phyloP scores from a whole-genome alignment of 2,888 invertebrate species.

The Rhagium mordax region DNA sequence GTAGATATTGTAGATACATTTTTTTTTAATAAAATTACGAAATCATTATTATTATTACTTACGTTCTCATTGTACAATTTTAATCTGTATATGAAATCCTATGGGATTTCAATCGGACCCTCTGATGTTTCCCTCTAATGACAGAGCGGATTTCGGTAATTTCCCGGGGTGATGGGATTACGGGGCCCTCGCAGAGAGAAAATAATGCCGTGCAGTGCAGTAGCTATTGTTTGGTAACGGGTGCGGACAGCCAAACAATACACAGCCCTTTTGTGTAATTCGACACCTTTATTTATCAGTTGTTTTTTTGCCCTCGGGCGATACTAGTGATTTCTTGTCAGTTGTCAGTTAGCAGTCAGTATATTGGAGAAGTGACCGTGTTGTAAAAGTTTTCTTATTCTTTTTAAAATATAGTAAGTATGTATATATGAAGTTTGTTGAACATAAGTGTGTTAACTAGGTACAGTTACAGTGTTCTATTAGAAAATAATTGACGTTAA shows the following conservation, averaged over 20 bases:
- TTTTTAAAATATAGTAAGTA: too few species aligned
- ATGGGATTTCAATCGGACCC: conserved; percentile 36
- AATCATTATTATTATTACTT: not conserved
- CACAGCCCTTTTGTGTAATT: conserved; percentile 59
- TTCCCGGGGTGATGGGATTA: conserved; percentile 48
- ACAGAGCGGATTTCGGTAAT: conserved; percentile 49
- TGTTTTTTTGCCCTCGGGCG: conserved; percentile 34
- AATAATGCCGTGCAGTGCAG: conserved; percentile 25
- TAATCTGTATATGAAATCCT: conserved; percentile 41
- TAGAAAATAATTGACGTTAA: not conserved
- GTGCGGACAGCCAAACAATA: conserved; percentile 64
- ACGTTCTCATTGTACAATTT: conserved; percentile 33
- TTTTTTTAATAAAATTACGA: not conserved
- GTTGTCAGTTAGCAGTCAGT: conserved; percentile 42
- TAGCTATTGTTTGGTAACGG: conserved; percentile 48
- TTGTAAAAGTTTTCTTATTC: not conserved
- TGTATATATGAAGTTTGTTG: too few species aligned
- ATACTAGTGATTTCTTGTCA: conserved; percentile 44
- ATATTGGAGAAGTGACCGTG: not conserved
- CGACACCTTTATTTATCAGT: conserved; percentile 64
- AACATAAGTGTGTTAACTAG: not conserved
- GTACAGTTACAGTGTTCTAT: not conserved
- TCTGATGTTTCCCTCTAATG: conserved; percentile 48
- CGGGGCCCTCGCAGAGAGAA: conserved; percentile 28
- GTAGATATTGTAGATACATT: too few species aligned